A percentile compares a stretch with the other conserved stretches of the same genome.
phyloP scores from a whole-genome alignment of 2,888 invertebrate species.

The Drosophila pseudotalamancana region DNA sequence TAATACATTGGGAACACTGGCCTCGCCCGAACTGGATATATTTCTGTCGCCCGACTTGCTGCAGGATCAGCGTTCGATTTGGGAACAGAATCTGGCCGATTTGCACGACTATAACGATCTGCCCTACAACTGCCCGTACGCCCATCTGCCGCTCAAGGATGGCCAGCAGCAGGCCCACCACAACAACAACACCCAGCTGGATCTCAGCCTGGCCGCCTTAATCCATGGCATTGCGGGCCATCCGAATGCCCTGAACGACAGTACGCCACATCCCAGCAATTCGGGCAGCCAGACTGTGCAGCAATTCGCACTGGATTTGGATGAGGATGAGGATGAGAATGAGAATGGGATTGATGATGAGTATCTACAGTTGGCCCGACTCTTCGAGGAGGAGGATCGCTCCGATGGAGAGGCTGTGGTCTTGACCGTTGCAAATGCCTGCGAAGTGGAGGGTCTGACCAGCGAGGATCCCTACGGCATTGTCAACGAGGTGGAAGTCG shows the following conservation, averaged over 20 bases:
- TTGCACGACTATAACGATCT: conserved; percentile 85
- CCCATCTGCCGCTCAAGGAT: conserved; percentile 83
- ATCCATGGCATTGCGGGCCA: conserved; percentile 64
- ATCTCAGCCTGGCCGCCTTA: conserved; percentile 72
- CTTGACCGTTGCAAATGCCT: conserved; percentile 55
- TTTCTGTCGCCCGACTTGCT: conserved; percentile 83
- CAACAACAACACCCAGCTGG: conserved; percentile 70
- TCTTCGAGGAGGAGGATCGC: conserved; percentile 49
- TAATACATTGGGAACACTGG: conserved; percentile 16
- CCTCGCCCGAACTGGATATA: conserved; percentile 69
- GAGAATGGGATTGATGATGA: conserved; percentile 56
- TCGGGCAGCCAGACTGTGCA: conserved; percentile 64
- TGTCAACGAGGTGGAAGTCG: conserved; percentile 72
- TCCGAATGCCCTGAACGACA: conserved; percentile 74
- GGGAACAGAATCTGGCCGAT: conserved; percentile 87
- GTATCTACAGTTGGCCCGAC: conserved; percentile 38
- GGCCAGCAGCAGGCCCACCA: conserved; percentile 82
- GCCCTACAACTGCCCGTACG: conserved; percentile 73
- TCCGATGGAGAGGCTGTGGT: conserved; percentile 49
- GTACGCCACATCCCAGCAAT: conserved; percentile 75
- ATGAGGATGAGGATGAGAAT: conserved; percentile 54
- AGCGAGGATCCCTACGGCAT: conserved; percentile 56
- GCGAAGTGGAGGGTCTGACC: conserved; percentile 61
- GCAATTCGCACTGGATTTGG: conserved; percentile 44
- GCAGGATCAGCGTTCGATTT: conserved; percentile 84